Conservation (phyloP, 2,797 vertebrate species). For the Myotis daubentonii region DNA sequence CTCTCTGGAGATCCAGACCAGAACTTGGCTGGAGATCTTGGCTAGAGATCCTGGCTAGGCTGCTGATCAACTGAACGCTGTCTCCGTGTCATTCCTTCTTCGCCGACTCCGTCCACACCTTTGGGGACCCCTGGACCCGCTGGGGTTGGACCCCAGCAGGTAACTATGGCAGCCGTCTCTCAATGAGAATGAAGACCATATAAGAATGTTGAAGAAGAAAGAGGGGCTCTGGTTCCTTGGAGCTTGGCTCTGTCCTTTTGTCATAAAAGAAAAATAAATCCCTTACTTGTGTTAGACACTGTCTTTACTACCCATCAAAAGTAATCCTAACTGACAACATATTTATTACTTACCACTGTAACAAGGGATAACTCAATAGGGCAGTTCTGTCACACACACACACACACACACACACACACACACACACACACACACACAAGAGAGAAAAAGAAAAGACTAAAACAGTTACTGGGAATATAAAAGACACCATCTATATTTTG, state of each 20-base stretch:
- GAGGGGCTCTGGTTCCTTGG: not conserved
- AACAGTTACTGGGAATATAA: not conserved
- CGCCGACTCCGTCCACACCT: too few relatives aligned
- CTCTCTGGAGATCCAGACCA: too few relatives aligned
- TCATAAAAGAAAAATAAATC: not conserved
- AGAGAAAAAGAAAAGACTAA: not conserved
- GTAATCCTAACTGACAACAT: not conserved
- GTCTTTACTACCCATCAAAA: not conserved
- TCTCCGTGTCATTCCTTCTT: too few relatives aligned
- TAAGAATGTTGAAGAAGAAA: not conserved
- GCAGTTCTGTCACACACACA: too few relatives aligned
- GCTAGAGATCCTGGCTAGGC: too few relatives aligned
- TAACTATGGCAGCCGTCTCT: not conserved
- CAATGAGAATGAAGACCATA: not conserved
- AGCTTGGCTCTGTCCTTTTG: not conserved
- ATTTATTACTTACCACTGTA: not conserved
- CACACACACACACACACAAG: not conserved
- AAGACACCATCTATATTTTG: not conserved
- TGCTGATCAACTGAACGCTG: too few relatives aligned
- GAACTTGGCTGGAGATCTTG: too few relatives aligned
- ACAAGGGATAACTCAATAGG: not conserved
- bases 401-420: not conserved
- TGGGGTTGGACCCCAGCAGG: too few relatives aligned
- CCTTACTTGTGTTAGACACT: not conserved
- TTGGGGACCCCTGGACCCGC: too few relatives aligned